These are phyloP conservation scores for Bellardia bayeri DNA, from an alignment of 2,888 invertebrate species.

Conservation along the genomic window DNA sequence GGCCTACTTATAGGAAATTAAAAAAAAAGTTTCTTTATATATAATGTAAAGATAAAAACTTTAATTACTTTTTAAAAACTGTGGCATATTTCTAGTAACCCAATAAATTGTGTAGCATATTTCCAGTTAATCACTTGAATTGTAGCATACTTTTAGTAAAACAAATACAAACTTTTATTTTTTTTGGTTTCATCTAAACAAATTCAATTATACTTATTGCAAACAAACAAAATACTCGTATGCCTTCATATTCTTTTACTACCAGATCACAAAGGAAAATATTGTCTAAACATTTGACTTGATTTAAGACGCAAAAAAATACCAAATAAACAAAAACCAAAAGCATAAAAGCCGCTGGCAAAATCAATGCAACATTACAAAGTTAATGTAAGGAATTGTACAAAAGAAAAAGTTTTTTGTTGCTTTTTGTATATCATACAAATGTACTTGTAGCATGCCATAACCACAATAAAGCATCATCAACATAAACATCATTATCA, in stretches of 20 bases:
- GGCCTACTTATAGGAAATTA: too few species aligned
- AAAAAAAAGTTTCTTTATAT: too few species aligned
- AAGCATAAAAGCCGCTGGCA: slow-evolving; percentile 58
- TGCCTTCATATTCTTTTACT: slow-evolving; percentile 3
- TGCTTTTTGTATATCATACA: background rate
- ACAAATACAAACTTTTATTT: background rate
- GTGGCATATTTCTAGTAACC: background rate
- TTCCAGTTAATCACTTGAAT: background rate
- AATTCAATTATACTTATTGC: slow-evolving; percentile 34
- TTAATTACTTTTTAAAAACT: background rate
- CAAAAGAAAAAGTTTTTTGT: background rate
- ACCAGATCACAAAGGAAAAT: slow-evolving; percentile 49
- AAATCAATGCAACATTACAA: slow-evolving; percentile 65
- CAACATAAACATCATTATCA: slow-evolving; percentile 27
- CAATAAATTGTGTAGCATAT: background rate
- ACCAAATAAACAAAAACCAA: slow-evolving; percentile 30
- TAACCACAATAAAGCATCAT: slow-evolving; percentile 60
- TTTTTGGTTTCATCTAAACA: background rate
- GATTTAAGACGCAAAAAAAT: slow-evolving; percentile 50
- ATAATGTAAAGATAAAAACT: too few species aligned
- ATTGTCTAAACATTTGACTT: slow-evolving; percentile 59
- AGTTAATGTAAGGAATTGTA: slow-evolving; percentile 22
- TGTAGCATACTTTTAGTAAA: background rate
- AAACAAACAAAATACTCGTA: slow-evolving; percentile 15
- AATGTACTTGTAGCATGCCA: slow-evolving; percentile 41